Evolutionary conservation across 2,888 invertebrate genomes (phyloP), one percentile per base, ranked within the genome.

Genomic region (Plebejus anna): DNA sequence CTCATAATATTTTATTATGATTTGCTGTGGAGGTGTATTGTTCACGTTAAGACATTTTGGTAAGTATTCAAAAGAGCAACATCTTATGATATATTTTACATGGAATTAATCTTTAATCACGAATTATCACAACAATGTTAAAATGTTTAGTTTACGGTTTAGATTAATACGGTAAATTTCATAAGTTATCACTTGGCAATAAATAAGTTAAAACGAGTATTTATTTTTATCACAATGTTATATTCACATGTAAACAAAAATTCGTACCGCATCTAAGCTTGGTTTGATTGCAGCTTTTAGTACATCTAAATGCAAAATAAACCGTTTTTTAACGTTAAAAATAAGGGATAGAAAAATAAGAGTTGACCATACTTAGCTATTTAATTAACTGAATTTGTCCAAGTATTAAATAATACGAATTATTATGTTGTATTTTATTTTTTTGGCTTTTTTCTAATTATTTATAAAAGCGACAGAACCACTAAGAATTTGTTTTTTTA

Each of bases 261-360:
- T 36, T 66, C 66, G 36, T 66, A 66, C 66, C 66, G 32, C 36
- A 16, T 66, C 5, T 66, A 36, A 36, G 66, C 36, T 6, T 36
- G 32, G 13, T 5, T 66, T 32, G 13, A 66, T 36, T 36, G 32
- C 32, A 66, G 66, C 61, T 66, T 28, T 28, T 61, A 66, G 13
- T 66, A 66, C 36, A 66, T 66, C 66, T 66, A 16, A 66, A 66
- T 28, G 32, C 66, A 32, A 66, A 66, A 66, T 1, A 66, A 66
- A 32, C 9, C 4, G n/a, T 28, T 61, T 32, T 32, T 32, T 0
- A 7, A 9, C 42, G 7, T 42, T 42, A 9, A 42, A 9, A 42
- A 42, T 9, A 42, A 9, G 42, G 42, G 9, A 42, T 2, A 42
- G 7, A 42, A 7, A 38, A 42, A 42, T 42, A 9, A 42, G 42